These are phyloP conservation scores for Unio delphinus DNA, from an alignment of 2,888 invertebrate species.

Conservation along the genomic window DNA sequence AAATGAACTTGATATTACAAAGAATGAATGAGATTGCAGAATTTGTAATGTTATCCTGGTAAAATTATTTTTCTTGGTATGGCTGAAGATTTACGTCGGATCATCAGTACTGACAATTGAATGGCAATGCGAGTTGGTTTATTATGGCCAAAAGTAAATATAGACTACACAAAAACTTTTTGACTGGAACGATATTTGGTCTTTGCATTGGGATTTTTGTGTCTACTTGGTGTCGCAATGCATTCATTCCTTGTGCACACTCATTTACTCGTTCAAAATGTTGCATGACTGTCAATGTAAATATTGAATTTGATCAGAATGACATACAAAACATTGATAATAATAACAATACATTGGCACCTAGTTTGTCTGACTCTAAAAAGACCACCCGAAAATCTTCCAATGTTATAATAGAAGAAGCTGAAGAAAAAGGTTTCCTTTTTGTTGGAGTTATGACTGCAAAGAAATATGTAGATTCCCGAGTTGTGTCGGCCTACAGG, in stretches of 20 bases:
- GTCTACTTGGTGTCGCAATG: conserved; percentile 57
- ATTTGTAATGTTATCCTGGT: no score
- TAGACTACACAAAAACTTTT: conserved; percentile 25
- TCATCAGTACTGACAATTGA: neutral
- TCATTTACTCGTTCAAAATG: conserved; percentile 46
- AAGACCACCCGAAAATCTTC: conserved; percentile 11
- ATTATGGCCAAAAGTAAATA: conserved; percentile 19
- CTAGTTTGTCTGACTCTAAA: conserved; percentile 1
- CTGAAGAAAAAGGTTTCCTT: conserved; percentile 52
- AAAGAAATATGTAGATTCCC: conserved; percentile 87
- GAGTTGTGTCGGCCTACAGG: conserved; percentile 91
- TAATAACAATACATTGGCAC: neutral
- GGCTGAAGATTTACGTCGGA: neutral
- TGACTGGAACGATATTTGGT: conserved; percentile 50
- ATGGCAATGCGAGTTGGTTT: neutral
- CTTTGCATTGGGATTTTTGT: conserved; percentile 53
- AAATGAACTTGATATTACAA: no score
- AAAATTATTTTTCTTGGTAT: no score
- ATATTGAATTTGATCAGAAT: conserved; percentile 25
- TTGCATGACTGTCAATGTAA: conserved; percentile 33
- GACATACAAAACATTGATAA: conserved; percentile 11
- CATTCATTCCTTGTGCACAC: conserved; percentile 50
- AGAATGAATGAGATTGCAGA: no score
- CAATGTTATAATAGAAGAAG: conserved; percentile 35
- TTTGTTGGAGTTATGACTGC: conserved; percentile 96